phyloP scores from a whole-genome alignment of 2,888 invertebrate species.

The Meganola albula region DNA sequence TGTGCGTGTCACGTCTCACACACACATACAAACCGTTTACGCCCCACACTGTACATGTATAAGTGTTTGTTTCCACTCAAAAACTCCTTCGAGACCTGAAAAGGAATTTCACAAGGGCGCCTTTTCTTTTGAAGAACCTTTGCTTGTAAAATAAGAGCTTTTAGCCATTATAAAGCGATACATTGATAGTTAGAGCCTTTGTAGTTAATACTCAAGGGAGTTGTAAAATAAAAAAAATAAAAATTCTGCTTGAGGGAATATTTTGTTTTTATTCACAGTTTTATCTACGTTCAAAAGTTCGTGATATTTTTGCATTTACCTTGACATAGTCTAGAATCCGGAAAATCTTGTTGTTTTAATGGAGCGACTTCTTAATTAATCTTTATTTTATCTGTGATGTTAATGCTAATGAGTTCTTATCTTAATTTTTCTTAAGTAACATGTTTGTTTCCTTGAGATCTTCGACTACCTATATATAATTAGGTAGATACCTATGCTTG shows the following conservation, averaged over 20 bases:
- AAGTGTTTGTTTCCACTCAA: slow-evolving; percentile 38
- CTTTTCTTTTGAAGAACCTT: slow-evolving; percentile 65
- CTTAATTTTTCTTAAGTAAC: no score
- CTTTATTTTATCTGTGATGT: no score
- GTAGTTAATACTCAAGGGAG: slow-evolving; percentile 48
- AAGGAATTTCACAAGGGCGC: slow-evolving; percentile 67
- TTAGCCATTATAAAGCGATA: slow-evolving; percentile 51
- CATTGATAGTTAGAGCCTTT: slow-evolving; percentile 54
- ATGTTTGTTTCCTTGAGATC: no score
- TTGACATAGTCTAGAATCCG: slow-evolving; percentile 26
- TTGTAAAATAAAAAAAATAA: slow-evolving; percentile 42
- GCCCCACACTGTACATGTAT: slow-evolving; percentile 49
- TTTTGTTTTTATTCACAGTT: slow-evolving; percentile 20
- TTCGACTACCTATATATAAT: no score
- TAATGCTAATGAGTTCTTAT: no score
- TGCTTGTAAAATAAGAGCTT: slow-evolving; percentile 54
- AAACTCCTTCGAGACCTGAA: slow-evolving; percentile 69
- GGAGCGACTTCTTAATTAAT: slow-evolving; percentile 23
- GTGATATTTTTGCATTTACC: slow-evolving; percentile 24
- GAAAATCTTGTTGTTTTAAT: slow-evolving; percentile 25
- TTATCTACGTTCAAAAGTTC: slow-evolving; percentile 12
- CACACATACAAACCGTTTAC: slow-evolving; percentile 44
- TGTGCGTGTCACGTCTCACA: slow-evolving; percentile 46
- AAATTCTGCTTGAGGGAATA: slow-evolving; percentile 12
- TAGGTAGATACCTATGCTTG: no score